These are phyloP conservation scores for Enteromius treurensis DNA, from an alignment of 2,797 vertebrate species.

Conservation along the genomic window DNA sequence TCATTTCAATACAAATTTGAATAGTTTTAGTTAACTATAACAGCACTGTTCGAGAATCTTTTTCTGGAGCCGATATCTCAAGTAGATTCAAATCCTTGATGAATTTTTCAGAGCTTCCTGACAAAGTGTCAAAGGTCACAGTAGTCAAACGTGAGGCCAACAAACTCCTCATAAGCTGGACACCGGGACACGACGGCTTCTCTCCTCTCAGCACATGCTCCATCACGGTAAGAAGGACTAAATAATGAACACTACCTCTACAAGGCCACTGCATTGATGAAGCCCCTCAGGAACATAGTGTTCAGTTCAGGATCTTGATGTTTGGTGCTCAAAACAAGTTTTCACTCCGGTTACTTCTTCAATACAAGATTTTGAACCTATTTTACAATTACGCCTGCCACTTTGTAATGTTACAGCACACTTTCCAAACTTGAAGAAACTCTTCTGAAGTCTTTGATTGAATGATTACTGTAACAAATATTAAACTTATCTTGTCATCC, in stretches of 20 bases:
- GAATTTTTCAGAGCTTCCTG: conserved; percentile 67
- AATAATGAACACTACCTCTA: neutral
- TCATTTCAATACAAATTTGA: neutral
- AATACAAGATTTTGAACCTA: neutral
- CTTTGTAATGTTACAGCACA: neutral
- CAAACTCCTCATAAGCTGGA: conserved; percentile 84
- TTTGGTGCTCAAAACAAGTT: neutral
- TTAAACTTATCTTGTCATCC: neutral
- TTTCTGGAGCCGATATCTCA: neutral
- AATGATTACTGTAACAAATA: neutral
- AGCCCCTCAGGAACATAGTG: neutral
- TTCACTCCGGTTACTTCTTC: neutral
- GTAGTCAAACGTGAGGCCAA: conserved; percentile 76
- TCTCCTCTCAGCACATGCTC: conserved; percentile 82
- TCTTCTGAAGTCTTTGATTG: neutral
- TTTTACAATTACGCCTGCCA: neutral
- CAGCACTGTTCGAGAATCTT: neutral
- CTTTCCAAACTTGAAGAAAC: neutral
- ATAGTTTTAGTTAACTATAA: neutral
- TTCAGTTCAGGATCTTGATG: neutral
- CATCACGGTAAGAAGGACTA: conserved; percentile 89
- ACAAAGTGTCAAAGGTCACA: conserved; percentile 69
- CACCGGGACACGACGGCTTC: conserved; percentile 85
- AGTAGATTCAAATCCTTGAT: conserved; percentile 7
- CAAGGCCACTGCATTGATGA: neutral